Base-by-base conservation (phyloP, 1,140 invertebrate genomes). In the Euwallacea similis region DNA sequence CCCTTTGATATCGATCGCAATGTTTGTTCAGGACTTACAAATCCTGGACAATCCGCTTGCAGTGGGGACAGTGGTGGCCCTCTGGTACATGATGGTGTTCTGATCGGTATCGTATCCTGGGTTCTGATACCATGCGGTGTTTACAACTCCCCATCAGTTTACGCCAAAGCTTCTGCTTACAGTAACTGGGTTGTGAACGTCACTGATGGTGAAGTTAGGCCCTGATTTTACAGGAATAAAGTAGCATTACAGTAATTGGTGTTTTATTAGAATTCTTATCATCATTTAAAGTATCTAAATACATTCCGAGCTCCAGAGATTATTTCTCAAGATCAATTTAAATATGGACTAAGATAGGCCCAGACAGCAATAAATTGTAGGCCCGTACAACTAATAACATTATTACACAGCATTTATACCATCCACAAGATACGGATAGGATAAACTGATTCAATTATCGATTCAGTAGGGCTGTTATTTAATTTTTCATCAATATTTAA, bases 81-180 rank as follows among this genome's bases (percentile, higher is more conserved):
- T n/a, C n/a, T 65, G 1, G 42, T 7, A 6, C 42, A 61, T 41
- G 79, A 86, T 62, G 78, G 69, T 21, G 75, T 81, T n/a, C 47
- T 85, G 67, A 76, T 92, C 67, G 92, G 92, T 16, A 81, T 92
- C n/a, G 91, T 92, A 0, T 93, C 91, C 1, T 93, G 90, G 89
- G 91, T 91, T 9, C 81, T 88, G 42, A 83, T 87, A 50, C 92
- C 91, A 71, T 91, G 91, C 75, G 89, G 89, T 6, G 74, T 80
- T 16, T 80, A 79, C 73, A 85, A 87, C n/a, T 81, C 84, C 0
- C 91, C 91, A 1, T 89, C 90, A 0, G 87, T 93, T 0, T 93
- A 89, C 78, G 89, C 90, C 0, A 86, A 86, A 74, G 87, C 91
- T 2, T 85, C 87, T 0, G 77, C 70, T 62, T 72, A 53, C 21